Percentiles rank a stretch among this genome's conserved stretches.
These are phyloP conservation scores for Camponotus fellah DNA, from an alignment of 2,888 invertebrate species.

Conservation along the genomic window DNA sequence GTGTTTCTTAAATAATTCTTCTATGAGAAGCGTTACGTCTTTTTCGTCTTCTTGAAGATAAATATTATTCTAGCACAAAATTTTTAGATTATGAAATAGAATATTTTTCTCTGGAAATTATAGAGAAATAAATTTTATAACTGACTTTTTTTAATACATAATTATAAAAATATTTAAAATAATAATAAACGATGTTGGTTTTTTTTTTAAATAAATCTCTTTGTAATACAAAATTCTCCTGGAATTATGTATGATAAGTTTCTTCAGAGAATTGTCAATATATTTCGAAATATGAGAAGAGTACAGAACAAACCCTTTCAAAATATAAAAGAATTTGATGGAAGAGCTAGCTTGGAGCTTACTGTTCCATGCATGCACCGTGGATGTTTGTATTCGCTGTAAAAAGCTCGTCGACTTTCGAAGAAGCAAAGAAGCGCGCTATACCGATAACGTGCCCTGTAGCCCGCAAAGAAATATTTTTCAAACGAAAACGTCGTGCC, in stretches of 20 bases:
- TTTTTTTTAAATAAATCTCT: neutral
- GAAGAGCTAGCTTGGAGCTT: slow-evolving; percentile 38
- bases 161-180: neutral
- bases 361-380: slow-evolving; percentile 33
- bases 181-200: neutral
- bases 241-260: neutral
- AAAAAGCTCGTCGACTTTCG: slow-evolving; percentile 55
- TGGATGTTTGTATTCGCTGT: slow-evolving; percentile 45
- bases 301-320: neutral
- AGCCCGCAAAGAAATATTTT: slow-evolving; percentile 54
- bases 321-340: slow-evolving; percentile 46
- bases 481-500: slow-evolving; percentile 40
- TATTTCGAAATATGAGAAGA: neutral
- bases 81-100: slow-evolving; percentile 6
- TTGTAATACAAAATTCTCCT: neutral
- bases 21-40: neutral
- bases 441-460: slow-evolving; percentile 31
- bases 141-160: neutral
- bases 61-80: slow-evolving; percentile 18
- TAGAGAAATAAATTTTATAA: neutral
- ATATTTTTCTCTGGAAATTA: neutral
- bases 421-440: slow-evolving; percentile 44
- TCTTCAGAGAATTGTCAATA: neutral
- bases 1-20: slow-evolving; percentile 38
- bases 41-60: slow-evolving; percentile 1